Evolutionary conservation across 2,797 vertebrate species (phyloP).

Genomic region (Anabacerthia variegaticeps): DNA sequence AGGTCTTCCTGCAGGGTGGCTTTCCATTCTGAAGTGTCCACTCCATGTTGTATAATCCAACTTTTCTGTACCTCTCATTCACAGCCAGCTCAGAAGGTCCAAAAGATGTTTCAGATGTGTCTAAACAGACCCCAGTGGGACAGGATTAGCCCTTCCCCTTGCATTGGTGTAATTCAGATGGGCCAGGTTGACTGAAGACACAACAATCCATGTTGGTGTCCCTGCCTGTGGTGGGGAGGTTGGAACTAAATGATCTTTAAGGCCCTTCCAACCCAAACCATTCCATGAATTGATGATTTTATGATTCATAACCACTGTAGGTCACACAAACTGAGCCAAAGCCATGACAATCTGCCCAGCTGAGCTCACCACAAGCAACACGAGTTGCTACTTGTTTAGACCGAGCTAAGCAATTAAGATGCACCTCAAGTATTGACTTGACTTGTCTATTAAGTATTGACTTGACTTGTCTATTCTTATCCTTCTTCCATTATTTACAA

Average conservation of each 20-base stretch:
- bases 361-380: background rate
- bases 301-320: background rate
- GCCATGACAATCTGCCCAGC: background rate
- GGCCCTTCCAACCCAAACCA: background rate
- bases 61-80: background rate
- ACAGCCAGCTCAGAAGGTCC: background rate
- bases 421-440: slow-evolving; percentile 18
- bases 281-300: background rate
- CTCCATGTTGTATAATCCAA: no score
- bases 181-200: background rate
- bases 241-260: background rate
- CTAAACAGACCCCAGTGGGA: background rate
- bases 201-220: background rate
- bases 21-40: background rate
- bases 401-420: background rate
- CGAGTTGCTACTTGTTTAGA: background rate
- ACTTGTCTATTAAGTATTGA: slow-evolving; percentile 7
- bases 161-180: background rate
- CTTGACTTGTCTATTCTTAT: slow-evolving; percentile 22
- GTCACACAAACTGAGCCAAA: background rate
- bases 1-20: no score
- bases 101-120: background rate
- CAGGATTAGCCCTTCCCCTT: background rate
- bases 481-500: slow-evolving; percentile 47
- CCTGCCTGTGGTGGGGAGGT: no score